A percentile compares a stretch with the other conserved stretches of the same genome.
These are phyloP conservation scores for Festucalex cinctus DNA, from an alignment of 2,113 vertebrate species.

Conservation along the genomic window DNA sequence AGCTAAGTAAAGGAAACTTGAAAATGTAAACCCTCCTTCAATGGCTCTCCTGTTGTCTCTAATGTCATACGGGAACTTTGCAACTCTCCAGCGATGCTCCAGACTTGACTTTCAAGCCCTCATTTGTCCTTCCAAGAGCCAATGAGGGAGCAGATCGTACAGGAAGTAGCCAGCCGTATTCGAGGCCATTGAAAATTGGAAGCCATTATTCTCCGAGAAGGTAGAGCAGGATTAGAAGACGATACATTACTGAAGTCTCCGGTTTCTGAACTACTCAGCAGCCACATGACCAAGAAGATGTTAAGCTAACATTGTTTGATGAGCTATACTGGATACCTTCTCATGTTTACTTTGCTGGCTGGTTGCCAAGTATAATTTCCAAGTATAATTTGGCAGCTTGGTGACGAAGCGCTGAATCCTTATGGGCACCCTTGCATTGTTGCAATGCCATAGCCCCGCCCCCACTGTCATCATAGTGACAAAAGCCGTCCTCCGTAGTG, in stretches of 20 bases:
- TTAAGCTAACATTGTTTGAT: not conserved
- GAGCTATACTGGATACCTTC: not conserved
- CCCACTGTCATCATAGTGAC: too few species aligned
- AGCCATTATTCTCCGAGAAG: conserved; percentile 31
- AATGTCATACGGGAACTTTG: conserved; percentile 22
- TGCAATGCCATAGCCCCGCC: too few species aligned
- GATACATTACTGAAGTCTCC: conserved; percentile 22
- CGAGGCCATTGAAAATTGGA: conserved; percentile 33
- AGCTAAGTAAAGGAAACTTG: conserved; percentile 29
- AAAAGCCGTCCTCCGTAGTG: too few species aligned
- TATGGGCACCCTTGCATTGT: too few species aligned
- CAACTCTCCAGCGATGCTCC: not conserved
- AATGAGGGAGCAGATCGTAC: conserved; percentile 21
- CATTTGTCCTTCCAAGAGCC: conserved; percentile 29
- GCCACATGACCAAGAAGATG: conserved; percentile 30
- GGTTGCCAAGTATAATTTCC: too few species aligned
- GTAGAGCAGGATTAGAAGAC: conserved; percentile 25
- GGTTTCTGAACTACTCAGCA: conserved; percentile 39
- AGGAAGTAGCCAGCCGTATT: conserved; percentile 14
- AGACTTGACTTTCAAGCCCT: conserved; percentile 28
- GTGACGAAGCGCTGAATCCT: too few species aligned
- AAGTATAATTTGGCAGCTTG: not conserved
- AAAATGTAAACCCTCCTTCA: conserved; percentile 38
- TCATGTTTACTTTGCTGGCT: too few species aligned
- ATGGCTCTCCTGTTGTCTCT: conserved; percentile 23